phyloP scores from a whole-genome alignment of 2,888 invertebrate species.

The Ectemnius cavifrons region DNA sequence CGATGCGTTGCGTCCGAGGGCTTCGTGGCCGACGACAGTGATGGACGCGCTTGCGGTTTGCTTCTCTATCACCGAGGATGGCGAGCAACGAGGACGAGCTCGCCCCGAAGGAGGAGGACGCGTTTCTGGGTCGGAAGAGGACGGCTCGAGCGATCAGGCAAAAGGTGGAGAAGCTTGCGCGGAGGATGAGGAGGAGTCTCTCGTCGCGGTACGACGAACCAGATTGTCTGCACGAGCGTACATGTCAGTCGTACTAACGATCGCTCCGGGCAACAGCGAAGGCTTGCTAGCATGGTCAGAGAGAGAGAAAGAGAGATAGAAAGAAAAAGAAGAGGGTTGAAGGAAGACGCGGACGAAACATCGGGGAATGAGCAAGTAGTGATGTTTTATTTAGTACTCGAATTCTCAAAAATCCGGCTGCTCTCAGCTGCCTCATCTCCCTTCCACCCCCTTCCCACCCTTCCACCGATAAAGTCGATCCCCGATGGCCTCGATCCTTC shows the following conservation, averaged over 20 bases:
- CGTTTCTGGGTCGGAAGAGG: not conserved
- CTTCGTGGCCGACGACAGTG: conserved; percentile 69
- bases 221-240: conserved; percentile 71
- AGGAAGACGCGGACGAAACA: not conserved
- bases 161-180: conserved; percentile 33
- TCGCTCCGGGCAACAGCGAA: conserved; percentile 39
- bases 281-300: not conserved
- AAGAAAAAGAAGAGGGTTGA: not conserved
- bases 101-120: no score
- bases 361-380: conserved; percentile 57
- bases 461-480: conserved; percentile 41
- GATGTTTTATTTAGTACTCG: conserved; percentile 76
- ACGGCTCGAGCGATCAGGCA: conserved; percentile 16
- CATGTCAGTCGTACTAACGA: conserved; percentile 76
- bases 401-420: conserved; percentile 67
- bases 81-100: conserved; percentile 52
- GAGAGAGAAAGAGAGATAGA: conserved; percentile 21
- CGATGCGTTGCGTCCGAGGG: conserved; percentile 42
- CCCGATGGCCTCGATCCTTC: not conserved
- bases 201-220: conserved; percentile 62
- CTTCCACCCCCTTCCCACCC: conserved; percentile 30
- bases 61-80: conserved; percentile 74
- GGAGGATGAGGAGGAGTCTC: not conserved
- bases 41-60: conserved; percentile 72
- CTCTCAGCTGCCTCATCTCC: conserved; percentile 29